phyloP scores from a whole-genome alignment of 2,888 invertebrate genomes.

The Harmothoe impar region DNA sequence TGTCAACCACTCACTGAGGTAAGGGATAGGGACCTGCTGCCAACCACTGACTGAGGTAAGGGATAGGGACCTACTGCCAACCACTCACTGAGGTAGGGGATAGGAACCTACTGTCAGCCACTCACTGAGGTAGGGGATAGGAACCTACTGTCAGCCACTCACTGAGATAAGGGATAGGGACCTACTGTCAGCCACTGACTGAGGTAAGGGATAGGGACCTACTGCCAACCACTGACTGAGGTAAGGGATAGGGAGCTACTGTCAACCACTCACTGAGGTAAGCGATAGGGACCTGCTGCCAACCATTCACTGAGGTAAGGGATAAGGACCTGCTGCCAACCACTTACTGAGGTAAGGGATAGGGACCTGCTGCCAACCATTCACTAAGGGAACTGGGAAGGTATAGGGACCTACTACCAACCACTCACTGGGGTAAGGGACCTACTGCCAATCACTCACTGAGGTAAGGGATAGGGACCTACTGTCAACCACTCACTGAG shows the following conservation, averaged over 20 bases:
- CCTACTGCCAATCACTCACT: constrained; percentile 75
- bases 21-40: constrained; percentile 77
- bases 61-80: constrained; percentile 77
- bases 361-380: constrained; percentile 78
- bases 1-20: constrained; percentile 75
- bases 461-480: constrained; percentile 74
- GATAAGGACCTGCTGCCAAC: constrained; percentile 79
- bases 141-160: constrained; percentile 1
- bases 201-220: constrained; percentile 46
- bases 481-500: constrained; percentile 74
- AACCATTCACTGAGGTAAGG: constrained; percentile 71
- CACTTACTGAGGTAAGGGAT: constrained; percentile 72
- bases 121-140: constrained; percentile 60
- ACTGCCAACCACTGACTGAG: no score
- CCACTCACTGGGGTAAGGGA: constrained; percentile 64
- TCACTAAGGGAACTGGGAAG: constrained; percentile 52
- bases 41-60: constrained; percentile 71
- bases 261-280: constrained; percentile 73
- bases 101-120: constrained; percentile 79
- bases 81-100: constrained; percentile 69
- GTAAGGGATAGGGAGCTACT: constrained; percentile 77
- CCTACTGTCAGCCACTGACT: constrained; percentile 76
- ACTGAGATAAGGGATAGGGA: constrained; percentile 70
- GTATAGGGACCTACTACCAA: no score
- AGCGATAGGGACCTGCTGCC: constrained; percentile 77